phyloP scores from a whole-genome alignment of 2,113 vertebrate genomes.

The Epinephelus moara region DNA sequence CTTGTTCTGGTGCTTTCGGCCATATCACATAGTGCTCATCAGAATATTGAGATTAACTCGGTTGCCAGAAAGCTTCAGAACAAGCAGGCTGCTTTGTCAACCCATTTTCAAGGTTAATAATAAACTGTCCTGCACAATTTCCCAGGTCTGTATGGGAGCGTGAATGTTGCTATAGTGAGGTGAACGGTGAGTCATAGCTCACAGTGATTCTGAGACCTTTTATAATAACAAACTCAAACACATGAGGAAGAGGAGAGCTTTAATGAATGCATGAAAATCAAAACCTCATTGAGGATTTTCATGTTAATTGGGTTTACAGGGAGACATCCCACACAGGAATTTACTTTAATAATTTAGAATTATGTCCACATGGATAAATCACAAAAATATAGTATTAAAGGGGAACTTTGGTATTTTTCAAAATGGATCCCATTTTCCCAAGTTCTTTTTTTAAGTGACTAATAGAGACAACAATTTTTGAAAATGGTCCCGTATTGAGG shows the following conservation, averaged over 20 bases:
- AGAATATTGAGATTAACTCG: neutral
- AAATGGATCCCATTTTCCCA: no score
- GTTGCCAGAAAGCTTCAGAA: neutral
- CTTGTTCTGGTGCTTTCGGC: neutral
- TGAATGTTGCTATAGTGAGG: neutral
- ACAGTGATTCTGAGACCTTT: neutral
- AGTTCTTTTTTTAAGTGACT: no score
- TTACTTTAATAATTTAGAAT: constrained; percentile 46
- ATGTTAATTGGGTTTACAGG: constrained; percentile 23
- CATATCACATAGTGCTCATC: neutral
- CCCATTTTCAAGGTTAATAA: neutral
- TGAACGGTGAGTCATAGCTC: neutral
- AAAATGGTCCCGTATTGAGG: no score
- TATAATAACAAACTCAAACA: neutral
- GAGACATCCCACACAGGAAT: constrained; percentile 56
- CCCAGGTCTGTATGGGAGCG: neutral
- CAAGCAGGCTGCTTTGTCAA: neutral
- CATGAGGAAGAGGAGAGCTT: constrained; percentile 20
- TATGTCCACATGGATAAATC: constrained; percentile 25
- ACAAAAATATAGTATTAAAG: constrained; percentile 22
- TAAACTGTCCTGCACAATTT: neutral
- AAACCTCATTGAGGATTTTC: constrained; percentile 68
- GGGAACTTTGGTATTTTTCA: no score
- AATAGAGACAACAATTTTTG: no score
- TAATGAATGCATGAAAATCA: constrained; percentile 51